Evolutionary conservation across 2,888 invertebrate species (phyloP).

Genomic region (Agrochola lychnidis): DNA sequence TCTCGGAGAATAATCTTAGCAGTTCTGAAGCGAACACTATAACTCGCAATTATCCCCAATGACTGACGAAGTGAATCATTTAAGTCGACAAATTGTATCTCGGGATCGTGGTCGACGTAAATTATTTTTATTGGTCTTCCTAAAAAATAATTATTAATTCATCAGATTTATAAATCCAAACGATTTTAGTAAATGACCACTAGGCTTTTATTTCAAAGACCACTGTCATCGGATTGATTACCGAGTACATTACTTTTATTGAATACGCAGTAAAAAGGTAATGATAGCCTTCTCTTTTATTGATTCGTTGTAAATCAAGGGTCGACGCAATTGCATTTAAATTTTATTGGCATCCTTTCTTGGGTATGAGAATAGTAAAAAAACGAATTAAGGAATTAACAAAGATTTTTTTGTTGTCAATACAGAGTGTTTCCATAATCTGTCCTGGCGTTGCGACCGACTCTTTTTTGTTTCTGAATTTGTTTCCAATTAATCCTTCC

Average conservation of each 20-base stretch:
- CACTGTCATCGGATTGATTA: constrained; percentile 78
- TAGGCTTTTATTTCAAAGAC: constrained; percentile 68
- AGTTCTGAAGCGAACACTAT: constrained; percentile 18
- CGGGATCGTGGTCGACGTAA: constrained; percentile 10
- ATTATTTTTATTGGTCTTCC: constrained; percentile 21
- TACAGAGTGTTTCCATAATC: constrained; percentile 36
- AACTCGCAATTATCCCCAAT: constrained; percentile 23
- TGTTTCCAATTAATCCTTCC: constrained; percentile 77
- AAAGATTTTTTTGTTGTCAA: constrained; percentile 58
- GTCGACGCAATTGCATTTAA: constrained; percentile 88
- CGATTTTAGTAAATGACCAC: constrained; percentile 46
- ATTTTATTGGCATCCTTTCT: constrained; percentile 87
- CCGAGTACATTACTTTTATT: constrained; percentile 88
- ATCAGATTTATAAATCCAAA: constrained; percentile 32
- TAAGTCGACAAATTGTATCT: constrained; percentile 27
- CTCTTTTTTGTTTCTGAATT: constrained; percentile 65
- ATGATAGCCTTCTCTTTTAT: constrained; percentile 89
- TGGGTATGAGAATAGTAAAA: constrained; percentile 83
- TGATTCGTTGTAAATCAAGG: constrained; percentile 89
- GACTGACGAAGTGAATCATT: constrained; percentile 37
- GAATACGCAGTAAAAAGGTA: constrained; percentile 87
- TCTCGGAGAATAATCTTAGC: constrained; percentile 45
- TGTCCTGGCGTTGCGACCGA: constrained; percentile 27
- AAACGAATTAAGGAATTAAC: constrained; percentile 80
- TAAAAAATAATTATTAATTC: constrained; percentile 11